Evolutionary conservation across 2,888 invertebrate species (phyloP).

Genomic region (Catonia carolina): DNA sequence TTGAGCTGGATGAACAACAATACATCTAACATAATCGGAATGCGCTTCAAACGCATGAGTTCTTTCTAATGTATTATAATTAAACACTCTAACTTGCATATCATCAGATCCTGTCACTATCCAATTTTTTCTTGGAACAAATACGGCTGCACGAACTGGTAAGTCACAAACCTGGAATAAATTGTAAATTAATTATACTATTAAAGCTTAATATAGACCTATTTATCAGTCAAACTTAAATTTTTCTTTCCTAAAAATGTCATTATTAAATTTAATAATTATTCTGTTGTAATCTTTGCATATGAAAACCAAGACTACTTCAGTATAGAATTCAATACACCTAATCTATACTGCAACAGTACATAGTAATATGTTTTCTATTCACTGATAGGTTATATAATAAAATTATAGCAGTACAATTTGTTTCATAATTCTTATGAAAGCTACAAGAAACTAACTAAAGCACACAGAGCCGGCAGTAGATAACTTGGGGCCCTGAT

Average conservation of each 20-base stretch:
- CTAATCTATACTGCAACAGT: too few species aligned
- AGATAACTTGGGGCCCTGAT: too few species aligned
- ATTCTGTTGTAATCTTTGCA: neutral
- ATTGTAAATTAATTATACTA: slow-evolving; percentile 15
- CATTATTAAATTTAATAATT: neutral
- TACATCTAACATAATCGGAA: slow-evolving; percentile 94
- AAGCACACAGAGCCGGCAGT: too few species aligned
- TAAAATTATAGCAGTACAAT: too few species aligned
- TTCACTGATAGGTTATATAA: too few species aligned
- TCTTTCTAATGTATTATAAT: slow-evolving; percentile 96
- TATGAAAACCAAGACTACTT: too few species aligned
- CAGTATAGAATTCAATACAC: too few species aligned
- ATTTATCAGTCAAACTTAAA: neutral
- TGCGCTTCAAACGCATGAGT: slow-evolving; percentile 97
- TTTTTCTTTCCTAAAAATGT: too few species aligned
- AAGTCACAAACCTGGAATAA: slow-evolving; percentile 71
- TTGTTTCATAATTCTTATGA: too few species aligned
- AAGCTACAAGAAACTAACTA: too few species aligned
- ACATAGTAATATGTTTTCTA: too few species aligned
- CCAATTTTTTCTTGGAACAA: slow-evolving; percentile 98
- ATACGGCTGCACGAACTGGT: slow-evolving; percentile 92
- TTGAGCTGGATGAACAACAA: slow-evolving; percentile 95
- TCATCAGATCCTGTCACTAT: slow-evolving; percentile 95
- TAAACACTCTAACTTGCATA: slow-evolving; percentile 92
- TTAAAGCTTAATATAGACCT: neutral